phyloP scores from a whole-genome alignment of 2,113 vertebrate genomes.

The Macaca mulatta region DNA sequence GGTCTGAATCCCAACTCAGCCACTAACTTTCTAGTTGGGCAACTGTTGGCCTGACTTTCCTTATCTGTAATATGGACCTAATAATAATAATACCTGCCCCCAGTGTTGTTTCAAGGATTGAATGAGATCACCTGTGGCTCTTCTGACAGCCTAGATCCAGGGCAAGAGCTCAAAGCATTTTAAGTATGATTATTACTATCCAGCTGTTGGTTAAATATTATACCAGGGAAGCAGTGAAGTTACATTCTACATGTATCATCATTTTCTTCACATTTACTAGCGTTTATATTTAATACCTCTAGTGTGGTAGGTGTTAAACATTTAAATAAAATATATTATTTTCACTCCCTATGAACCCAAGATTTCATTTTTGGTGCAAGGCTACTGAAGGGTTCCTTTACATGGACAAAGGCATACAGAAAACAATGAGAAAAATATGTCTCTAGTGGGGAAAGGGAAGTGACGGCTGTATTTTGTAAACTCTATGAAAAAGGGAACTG shows the following conservation, averaged over 20 bases:
- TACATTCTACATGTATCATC: neutral
- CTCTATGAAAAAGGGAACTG: conserved; percentile 59
- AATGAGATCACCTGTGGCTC: neutral
- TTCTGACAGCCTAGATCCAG: neutral
- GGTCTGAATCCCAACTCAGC: conserved; percentile 11
- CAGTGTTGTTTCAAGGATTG: neutral
- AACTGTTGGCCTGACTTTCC: neutral
- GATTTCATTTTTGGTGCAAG: conserved; percentile 9
- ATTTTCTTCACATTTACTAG: neutral
- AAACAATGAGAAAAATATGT: conserved; percentile 55
- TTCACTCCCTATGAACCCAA: neutral
- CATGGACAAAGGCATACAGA: neutral
- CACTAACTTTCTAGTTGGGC: neutral
- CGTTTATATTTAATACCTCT: neutral
- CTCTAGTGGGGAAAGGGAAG: conserved; percentile 39
- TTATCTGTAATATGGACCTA: neutral
- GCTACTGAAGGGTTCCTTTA: neutral
- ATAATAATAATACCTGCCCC: neutral
- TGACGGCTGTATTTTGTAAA: conserved; percentile 53
- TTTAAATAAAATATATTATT: conserved; percentile 10
- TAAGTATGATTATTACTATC: neutral
- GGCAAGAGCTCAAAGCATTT: neutral
- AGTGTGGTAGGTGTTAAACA: neutral
- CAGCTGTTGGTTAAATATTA: neutral
- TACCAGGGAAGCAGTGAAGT: neutral